Evolutionary conservation across 2,888 invertebrate genomes (phyloP).

Genomic region (Mesopsocus fuscifrons): DNA sequence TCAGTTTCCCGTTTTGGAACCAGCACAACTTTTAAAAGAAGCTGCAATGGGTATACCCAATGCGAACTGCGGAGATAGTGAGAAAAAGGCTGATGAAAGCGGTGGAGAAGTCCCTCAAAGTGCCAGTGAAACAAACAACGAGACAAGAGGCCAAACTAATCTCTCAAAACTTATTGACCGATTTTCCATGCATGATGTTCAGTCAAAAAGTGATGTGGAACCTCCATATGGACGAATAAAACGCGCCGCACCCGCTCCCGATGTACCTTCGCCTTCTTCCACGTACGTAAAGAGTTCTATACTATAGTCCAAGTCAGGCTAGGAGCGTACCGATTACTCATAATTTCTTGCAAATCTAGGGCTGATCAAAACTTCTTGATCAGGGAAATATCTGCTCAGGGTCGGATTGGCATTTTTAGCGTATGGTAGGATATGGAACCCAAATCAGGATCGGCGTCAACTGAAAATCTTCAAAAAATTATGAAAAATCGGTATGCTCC

Average conservation of each 20-base stretch:
- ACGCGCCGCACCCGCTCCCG: not conserved
- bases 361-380: too few species aligned
- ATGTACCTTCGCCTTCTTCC: not conserved
- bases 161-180: not conserved
- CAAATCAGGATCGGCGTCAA: too few species aligned
- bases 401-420: too few species aligned
- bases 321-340: too few species aligned
- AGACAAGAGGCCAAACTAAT: not conserved
- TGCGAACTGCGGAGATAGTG: not conserved
- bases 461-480: too few species aligned
- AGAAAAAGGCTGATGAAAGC: not conserved
- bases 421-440: too few species aligned
- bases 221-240: conserved; percentile 5
- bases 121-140: not conserved
- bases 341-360: too few species aligned
- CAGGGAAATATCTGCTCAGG: too few species aligned
- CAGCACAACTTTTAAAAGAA: not conserved
- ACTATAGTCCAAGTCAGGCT: too few species aligned
- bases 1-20: not conserved
- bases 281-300: too few species aligned
- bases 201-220: not conserved
- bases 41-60: not conserved
- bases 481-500: too few species aligned
- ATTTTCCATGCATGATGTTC: not conserved
- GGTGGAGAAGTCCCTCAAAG: not conserved